Conservation (phyloP, 2,888 invertebrate genomes). For the Cantharis nigra region DNA sequence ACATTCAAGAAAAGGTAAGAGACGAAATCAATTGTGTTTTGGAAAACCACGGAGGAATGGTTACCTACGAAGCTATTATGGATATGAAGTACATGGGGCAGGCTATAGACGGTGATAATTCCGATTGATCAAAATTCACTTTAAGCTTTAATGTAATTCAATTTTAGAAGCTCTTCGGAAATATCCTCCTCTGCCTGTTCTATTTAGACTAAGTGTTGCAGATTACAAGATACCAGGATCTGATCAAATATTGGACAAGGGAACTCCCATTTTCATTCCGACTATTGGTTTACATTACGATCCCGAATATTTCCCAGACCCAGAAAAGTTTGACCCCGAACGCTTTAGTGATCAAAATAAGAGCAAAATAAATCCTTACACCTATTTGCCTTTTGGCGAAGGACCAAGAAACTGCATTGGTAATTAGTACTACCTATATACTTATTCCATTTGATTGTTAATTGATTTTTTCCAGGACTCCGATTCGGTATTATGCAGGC, state of each 20-base stretch:
- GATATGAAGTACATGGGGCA: slow-evolving; percentile 40
- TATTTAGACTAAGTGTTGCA: slow-evolving; percentile 29
- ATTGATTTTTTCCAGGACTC: background rate
- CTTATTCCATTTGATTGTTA: background rate
- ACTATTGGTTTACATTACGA: slow-evolving; percentile 23
- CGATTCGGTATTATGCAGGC: background rate
- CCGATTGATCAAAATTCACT: background rate
- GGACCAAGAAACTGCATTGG: background rate
- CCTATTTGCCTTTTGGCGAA: background rate
- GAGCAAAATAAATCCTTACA: background rate
- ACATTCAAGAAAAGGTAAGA: slow-evolving; percentile 55
- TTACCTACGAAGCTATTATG: slow-evolving; percentile 34
- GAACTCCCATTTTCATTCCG: slow-evolving; percentile 31
- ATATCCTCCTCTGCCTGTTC: slow-evolving; percentile 41
- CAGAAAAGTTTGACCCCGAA: background rate
- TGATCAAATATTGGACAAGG: slow-evolving; percentile 34
- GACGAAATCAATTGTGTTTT: slow-evolving; percentile 42
- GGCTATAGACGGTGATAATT: slow-evolving; percentile 24
- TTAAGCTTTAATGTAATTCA: background rate
- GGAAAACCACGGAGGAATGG: slow-evolving; percentile 29
- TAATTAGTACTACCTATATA: background rate
- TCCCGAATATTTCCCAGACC: background rate
- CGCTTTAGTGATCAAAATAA: background rate
- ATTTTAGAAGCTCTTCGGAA: slow-evolving; percentile 47
- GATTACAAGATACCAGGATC: slow-evolving; percentile 31